phyloP scores from a whole-genome alignment of 2,888 invertebrate genomes.

The Bedellia somnulentella region DNA sequence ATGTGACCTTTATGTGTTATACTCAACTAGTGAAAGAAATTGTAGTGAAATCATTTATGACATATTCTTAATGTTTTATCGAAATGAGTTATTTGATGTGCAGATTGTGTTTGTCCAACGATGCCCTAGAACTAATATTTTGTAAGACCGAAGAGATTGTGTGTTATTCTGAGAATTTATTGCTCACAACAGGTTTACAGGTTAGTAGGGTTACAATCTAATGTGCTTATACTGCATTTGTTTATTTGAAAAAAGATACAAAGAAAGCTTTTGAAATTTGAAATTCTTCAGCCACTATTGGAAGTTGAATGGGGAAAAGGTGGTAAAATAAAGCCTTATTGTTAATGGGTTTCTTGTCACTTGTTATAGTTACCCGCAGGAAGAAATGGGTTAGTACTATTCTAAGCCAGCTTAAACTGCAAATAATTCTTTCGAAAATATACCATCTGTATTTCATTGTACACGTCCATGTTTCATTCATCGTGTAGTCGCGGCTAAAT shows the following conservation, averaged over 20 bases:
- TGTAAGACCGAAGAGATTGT: background rate
- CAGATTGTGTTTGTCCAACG: conserved; percentile 15
- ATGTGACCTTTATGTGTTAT: too few relatives aligned
- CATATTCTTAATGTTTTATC: too few relatives aligned
- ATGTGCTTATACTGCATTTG: too few relatives aligned
- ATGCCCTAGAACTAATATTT: conserved; percentile 5
- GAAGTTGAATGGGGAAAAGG: too few relatives aligned
- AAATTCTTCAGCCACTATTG: background rate
- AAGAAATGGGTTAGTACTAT: too few relatives aligned
- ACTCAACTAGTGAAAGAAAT: too few relatives aligned
- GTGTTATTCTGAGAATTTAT: background rate
- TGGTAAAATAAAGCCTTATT: background rate
- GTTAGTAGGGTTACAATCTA: conserved; percentile 1
- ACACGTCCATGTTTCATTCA: background rate
- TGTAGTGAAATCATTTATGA: too few relatives aligned
- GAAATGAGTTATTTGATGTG: too few relatives aligned
- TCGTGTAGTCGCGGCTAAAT: background rate
- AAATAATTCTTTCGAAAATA: background rate
- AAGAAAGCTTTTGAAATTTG: background rate
- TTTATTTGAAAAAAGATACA: too few relatives aligned
- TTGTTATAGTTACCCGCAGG: too few relatives aligned
- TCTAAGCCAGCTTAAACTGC: too few relatives aligned
- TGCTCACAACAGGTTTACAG: conserved; percentile 11
- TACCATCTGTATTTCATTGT: background rate
- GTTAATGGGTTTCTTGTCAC: too few relatives aligned